phyloP scores from a whole-genome alignment of 2,888 invertebrate genomes.

The Calameuta filiformis region DNA sequence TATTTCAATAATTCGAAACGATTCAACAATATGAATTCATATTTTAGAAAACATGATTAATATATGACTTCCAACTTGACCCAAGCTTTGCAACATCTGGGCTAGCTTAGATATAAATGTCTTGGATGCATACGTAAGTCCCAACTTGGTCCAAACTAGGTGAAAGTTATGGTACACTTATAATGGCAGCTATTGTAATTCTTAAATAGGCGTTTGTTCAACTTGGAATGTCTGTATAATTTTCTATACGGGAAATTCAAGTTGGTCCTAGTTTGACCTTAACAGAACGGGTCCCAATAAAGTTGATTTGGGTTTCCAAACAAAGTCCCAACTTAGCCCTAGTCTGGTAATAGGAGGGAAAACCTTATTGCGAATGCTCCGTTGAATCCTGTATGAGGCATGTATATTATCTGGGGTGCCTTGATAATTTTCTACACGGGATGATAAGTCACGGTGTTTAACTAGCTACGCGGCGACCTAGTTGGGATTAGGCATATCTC shows the following conservation, averaged over 20 bases:
- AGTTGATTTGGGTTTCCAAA: background rate
- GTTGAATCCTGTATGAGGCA: background rate
- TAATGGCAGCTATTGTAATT: too few relatives aligned
- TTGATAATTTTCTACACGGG: background rate
- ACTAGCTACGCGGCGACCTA: background rate
- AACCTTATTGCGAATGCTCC: background rate
- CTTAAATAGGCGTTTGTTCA: too few relatives aligned
- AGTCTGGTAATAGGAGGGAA: background rate
- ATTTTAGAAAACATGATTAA: too few relatives aligned
- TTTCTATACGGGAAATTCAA: too few relatives aligned
- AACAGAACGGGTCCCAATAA: background rate
- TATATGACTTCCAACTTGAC: too few relatives aligned
- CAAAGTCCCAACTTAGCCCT: too few relatives aligned
- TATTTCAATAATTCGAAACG: too few relatives aligned
- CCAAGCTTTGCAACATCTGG: too few relatives aligned
- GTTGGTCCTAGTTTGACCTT: background rate
- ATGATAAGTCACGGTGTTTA: background rate
- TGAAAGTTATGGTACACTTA: too few relatives aligned
- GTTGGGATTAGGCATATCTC: background rate
- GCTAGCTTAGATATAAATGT: background rate
- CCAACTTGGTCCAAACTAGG: background rate
- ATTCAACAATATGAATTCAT: too few relatives aligned
- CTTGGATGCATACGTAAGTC: background rate
- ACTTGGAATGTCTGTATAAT: too few relatives aligned
- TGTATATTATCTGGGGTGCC: background rate